Percentiles rank a stretch among this genome's conserved stretches.
These are phyloP conservation scores for Drosophila subobscura DNA, from an alignment of 1,140 invertebrate genomes.

Conservation along the genomic window DNA sequence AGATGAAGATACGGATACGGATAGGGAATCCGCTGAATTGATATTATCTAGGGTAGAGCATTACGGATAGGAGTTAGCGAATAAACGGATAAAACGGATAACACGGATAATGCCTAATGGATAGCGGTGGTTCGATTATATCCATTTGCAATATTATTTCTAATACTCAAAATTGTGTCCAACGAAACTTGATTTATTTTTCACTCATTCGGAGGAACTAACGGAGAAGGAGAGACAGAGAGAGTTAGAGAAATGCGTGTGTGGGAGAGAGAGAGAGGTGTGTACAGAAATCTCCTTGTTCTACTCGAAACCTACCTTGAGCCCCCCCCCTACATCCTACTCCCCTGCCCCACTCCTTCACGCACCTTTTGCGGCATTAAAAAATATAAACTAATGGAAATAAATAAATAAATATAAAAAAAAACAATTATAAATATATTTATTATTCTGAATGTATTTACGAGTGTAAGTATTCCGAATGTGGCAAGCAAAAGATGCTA, in stretches of 20 bases:
- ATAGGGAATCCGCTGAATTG: constrained; percentile 8
- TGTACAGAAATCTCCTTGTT: constrained; percentile 39
- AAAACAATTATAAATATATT: constrained; percentile 59
- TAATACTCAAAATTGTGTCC: constrained; percentile 54
- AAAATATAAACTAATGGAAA: constrained; percentile 50
- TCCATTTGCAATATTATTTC: constrained; percentile 57
- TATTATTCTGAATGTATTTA: constrained; percentile 39
- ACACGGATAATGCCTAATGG: constrained; percentile 15
- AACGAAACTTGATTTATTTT: constrained; percentile 32
- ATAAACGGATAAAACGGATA: constrained; percentile 15
- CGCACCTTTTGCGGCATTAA: constrained; percentile 10
- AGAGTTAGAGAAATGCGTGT: not conserved
- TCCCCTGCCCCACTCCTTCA: constrained; percentile 4
- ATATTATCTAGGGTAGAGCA: constrained; percentile 39
- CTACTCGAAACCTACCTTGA: not conserved
- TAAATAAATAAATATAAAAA: constrained; percentile 46
- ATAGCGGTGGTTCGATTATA: constrained; percentile 30
- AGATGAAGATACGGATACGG: not conserved
- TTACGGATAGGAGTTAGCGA: not conserved
- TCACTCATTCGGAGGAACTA: constrained; percentile 12
- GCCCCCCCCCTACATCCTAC: not conserved
- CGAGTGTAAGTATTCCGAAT: constrained; percentile 21
- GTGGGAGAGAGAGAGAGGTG: constrained; percentile 30
- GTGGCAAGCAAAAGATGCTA: constrained; percentile 43
- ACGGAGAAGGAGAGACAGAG: constrained; percentile 5